Evolutionary conservation across 2,888 invertebrate species (phyloP), one percentile per base, ranked within the genome.

Genomic region (Hemithea aestivaria): DNA sequence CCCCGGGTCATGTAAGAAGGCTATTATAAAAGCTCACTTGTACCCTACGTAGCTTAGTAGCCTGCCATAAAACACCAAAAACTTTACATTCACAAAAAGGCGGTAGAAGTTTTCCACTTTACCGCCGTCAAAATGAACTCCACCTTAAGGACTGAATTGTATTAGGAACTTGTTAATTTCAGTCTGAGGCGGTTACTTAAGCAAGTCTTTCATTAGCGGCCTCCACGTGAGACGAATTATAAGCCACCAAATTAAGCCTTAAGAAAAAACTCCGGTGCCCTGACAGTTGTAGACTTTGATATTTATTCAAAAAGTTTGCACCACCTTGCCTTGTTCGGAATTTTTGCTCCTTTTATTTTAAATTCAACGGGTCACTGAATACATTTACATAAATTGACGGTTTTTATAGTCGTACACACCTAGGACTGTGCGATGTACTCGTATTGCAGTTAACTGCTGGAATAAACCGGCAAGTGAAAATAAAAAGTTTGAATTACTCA

Each of bases 161-260:
- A 82, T 87, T 83, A 74, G 54, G 62, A 83, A 84, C 69, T 85
- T 85, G 80, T 78, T 82, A 84, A 84, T 82, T 82, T 79, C 58
- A 67, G 75, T 73, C 78, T 64, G 56, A 71, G 71, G 67, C 70
- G 67, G 74, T 78, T 74, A 73, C 75, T 82, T 82, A 80, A 83
- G 76, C 73, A 72, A 81, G 83, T 75, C 80, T 82, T 83, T 85
- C 84, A 83, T 85, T 87, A 85, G 82, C 73, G 74, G 65, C 67
- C 66, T 64, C 69, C 79, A 73, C 85, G 84, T 82, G 85, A 69
- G 60, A 43, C 54, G 84, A 83, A 85, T 85, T 67, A 66, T 69
- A 76, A 78, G 58, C 52, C 31, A 54, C 63, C 56, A 68, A 77
- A 73, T 68, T 65, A 66, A 72, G 62, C 61, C 66, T 39, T 42